phyloP scores from a whole-genome alignment of 2,113 vertebrate species.

The Cephalopterus ornatus region DNA sequence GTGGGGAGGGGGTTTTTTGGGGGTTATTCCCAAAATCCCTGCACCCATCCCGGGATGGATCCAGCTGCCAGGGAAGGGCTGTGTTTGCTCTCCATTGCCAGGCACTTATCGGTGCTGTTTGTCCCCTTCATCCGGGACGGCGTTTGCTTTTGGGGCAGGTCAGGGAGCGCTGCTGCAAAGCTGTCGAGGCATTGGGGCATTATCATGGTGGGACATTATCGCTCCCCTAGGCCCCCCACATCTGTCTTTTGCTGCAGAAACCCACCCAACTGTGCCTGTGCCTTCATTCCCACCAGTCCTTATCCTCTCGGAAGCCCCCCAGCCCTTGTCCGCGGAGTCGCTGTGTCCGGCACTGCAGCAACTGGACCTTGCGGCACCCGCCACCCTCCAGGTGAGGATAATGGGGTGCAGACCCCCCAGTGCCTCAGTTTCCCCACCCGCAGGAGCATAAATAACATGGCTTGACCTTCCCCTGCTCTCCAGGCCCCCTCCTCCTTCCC shows the following conservation, averaged over 20 bases:
- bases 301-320: not conserved
- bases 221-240: rapidly evolving
- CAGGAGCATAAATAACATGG: not conserved
- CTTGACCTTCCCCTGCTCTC: not conserved
- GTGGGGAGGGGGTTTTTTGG: not conserved
- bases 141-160: slow-evolving; percentile 50
- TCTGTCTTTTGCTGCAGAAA: not conserved
- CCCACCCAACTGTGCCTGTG: not conserved
- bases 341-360: slow-evolving; percentile 63
- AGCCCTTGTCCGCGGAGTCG: rapidly evolving
- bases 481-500: not conserved
- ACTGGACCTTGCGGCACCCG: slow-evolving; percentile 21
- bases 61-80: not conserved
- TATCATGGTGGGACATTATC: rapidly evolving
- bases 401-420: not conserved
- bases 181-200: rapidly evolving
- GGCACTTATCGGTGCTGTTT: not conserved
- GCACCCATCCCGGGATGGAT: not conserved
- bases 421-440: not conserved
- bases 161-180: rapidly evolving
- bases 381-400: slow-evolving; percentile 52
- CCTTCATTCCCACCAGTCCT: not conserved
- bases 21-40: not conserved
- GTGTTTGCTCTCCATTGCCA: not conserved
- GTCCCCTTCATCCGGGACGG: rapidly evolving